phyloP scores from a whole-genome alignment of 2,888 invertebrate species.

The Ischnus inquisitorius region DNA sequence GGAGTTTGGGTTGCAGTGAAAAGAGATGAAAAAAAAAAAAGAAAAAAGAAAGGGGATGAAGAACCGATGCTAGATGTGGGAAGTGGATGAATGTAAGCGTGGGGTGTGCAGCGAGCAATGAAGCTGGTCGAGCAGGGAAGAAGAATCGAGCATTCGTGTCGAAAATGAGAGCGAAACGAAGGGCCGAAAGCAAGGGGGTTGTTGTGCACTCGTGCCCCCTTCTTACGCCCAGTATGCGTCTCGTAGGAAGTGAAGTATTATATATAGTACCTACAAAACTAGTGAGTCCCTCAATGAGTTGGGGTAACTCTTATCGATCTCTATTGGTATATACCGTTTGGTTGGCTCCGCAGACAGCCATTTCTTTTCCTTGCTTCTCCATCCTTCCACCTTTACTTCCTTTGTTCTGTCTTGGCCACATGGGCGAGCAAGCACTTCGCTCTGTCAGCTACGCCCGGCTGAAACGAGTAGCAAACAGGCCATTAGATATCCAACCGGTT shows the following conservation, averaged over 20 bases:
- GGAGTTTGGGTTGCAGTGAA: constrained; percentile 5
- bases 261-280: background rate
- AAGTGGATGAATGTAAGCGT: constrained; percentile 2
- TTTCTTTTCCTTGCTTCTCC: constrained; percentile 43
- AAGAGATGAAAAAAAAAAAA: background rate
- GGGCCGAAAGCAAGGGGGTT: constrained; percentile 8
- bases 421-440: constrained; percentile 55
- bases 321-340: constrained; percentile 44
- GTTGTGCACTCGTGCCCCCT: constrained; percentile 44
- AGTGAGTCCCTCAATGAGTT: background rate
- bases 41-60: background rate
- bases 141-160: constrained; percentile 49
- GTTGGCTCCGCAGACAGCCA: background rate
- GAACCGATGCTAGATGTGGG: background rate
- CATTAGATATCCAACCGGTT: constrained; percentile 19
- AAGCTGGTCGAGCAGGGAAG: background rate
- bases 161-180: constrained; percentile 49
- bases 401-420: constrained; percentile 36
- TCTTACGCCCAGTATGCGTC: background rate
- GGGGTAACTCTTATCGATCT: constrained; percentile 68
- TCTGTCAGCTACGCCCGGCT: constrained; percentile 47
- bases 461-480: constrained; percentile 56
- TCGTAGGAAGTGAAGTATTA: background rate
- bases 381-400: constrained; percentile 61
- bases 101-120: background rate